Evolutionary conservation across 2,888 invertebrate genomes (phyloP), one percentile per base, ranked within the genome.

Genomic region (Nineta flava): DNA sequence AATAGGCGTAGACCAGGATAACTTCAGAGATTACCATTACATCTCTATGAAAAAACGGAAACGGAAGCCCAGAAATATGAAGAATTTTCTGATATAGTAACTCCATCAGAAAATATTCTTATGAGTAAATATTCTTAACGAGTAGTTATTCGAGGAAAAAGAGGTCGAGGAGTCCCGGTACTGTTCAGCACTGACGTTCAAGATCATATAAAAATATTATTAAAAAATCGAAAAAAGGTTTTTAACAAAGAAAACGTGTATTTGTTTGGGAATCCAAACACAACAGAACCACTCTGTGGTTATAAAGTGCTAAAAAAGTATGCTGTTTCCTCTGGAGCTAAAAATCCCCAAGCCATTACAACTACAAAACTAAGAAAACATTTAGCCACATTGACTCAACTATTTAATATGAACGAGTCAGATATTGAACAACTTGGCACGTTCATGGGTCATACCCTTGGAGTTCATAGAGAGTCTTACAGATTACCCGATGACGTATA

Each of bases 1-100:
- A 59, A 60, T 49, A 51, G 58, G 41, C 51, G 51, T 48, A 31
- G 60, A 40, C 51, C 54, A 7, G 60, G 58, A 13, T 57, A 58
- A 50, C 47, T 58, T 10, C 55, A 59, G 44, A 49, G 56, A 47
- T 26, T 57, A 42, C 49, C 38, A 19, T 46, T 58, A 26, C 47
- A 54, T 44, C 38, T 49, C 19, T 54, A 57, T 49, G 34, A 50
- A 48, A 42, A 48, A 34, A 32, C 46, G n/a, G n/a, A n/a, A n/a
- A n/a, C n/a, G n/a, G n/a, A n/a, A n/a, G n/a, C n/a, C n/a, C n/a
- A n/a, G n/a, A 3, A 46, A 16, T 56, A 57, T 51, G 56, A 57
- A 50, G 57, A 58, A 53, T 56, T 57, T 54, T 38, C 49, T 7
- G 53, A 55, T 19, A 54, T 50, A 13, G 38, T 57, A 21, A 42